Evolutionary conservation across 2,113 vertebrate species (phyloP).

Genomic region (Ursus arctos): DNA sequence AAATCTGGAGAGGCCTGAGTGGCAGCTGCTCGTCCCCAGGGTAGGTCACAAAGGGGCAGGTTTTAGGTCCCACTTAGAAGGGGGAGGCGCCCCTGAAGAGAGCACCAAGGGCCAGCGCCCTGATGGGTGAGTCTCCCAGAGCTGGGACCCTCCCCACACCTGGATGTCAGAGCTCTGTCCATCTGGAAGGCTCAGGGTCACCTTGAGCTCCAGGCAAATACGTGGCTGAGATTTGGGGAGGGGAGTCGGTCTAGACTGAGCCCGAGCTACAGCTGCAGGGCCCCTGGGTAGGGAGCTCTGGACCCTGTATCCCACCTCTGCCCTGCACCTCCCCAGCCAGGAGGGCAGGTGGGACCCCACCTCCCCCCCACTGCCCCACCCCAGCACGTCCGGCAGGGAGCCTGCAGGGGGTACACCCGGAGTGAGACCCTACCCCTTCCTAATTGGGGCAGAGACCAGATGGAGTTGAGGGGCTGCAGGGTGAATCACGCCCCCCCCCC

Average conservation of each 20-base stretch:
- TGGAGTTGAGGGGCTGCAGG: neutral
- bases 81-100: neutral
- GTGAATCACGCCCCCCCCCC: neutral
- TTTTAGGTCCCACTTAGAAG: neutral
- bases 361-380: neutral
- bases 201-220: slow-evolving; percentile 82
- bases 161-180: slow-evolving; percentile 43
- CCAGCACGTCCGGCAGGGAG: neutral
- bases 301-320: no score
- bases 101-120: neutral
- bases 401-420: neutral
- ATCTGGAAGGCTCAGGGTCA: slow-evolving; percentile 83
- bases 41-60: neutral
- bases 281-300: neutral
- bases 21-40: neutral
- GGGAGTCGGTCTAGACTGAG: neutral
- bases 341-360: neutral
- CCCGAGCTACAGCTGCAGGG: neutral
- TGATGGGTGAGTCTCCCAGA: neutral
- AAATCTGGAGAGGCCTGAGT: neutral
- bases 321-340: neutral
- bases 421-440: neutral
- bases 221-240: slow-evolving; percentile 59
- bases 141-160: neutral
- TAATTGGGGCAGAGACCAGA: neutral